These are phyloP conservation scores for Bombus polaris DNA, from an alignment of 1,140 invertebrate species.

Conservation along the genomic window DNA sequence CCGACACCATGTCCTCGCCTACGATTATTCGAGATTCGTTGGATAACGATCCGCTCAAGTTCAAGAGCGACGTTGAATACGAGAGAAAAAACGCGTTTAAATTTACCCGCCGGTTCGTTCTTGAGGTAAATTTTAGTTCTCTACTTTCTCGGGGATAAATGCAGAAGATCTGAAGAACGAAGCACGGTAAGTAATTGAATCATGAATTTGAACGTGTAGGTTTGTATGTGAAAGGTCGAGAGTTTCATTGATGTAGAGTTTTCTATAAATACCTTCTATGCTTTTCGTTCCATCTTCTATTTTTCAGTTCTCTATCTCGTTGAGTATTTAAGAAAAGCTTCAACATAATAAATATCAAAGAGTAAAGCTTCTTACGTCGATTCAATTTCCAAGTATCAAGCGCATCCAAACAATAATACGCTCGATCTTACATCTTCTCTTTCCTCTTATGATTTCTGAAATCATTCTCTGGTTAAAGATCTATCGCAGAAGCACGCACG, in stretches of 20 bases:
- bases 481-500: background rate
- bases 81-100: too few species aligned
- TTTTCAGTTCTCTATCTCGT: too few species aligned
- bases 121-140: background rate
- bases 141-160: background rate
- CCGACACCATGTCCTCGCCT: slow-evolving; percentile 30
- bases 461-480: background rate
- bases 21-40: slow-evolving; percentile 1
- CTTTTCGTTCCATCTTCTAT: too few species aligned
- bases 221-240: too few species aligned
- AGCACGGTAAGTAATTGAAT: too few species aligned
- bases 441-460: background rate
- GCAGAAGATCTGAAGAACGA: too few species aligned
- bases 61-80: slow-evolving; percentile 36
- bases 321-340: background rate
- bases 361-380: background rate
- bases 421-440: background rate
- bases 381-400: background rate
- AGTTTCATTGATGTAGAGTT: too few species aligned
- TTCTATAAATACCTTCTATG: too few species aligned
- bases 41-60: slow-evolving; percentile 31
- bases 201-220: too few species aligned
- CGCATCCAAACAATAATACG: slow-evolving; percentile 1
- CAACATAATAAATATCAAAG: background rate
- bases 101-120: background rate